Evolutionary conservation across 2,797 vertebrate species (phyloP), one percentile per base, ranked within the genome.

Genomic region (Ctenosaura bakeri): DNA sequence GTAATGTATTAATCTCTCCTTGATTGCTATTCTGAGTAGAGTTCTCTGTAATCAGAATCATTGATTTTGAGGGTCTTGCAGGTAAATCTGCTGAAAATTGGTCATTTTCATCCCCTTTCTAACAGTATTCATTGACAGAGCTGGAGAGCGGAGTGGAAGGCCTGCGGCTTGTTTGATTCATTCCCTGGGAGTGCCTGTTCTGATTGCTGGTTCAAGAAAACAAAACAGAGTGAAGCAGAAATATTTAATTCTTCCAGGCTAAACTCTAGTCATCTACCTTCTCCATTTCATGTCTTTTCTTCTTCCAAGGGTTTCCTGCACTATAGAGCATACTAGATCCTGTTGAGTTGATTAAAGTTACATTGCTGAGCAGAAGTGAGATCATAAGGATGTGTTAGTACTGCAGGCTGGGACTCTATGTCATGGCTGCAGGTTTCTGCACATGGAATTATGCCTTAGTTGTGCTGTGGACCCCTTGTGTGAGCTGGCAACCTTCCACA

Each of bases 21-120:
- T 89, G 91, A 87, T 92, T 89, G 73, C 80, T 87, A 92, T 89
- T 89, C 80, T 69, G 62, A 3, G 54, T 9, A 4, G 91, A 22
- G 80, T 83, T 83, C 78, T 56, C 35, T 79, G 71, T 73, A 84
- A 89, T 89, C 88, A 77, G 85, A 89, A 84, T 16, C 29, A 89
- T 89, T 87, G 91, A 89, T 92, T 92, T 85, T 71, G 69, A 38
- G 74, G 88, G 88, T 32, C 22, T 50, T 79, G 84, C 62, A 10
- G 73, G 85, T 62, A 76, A 10, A 83, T 87, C 79, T 6, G 59
- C 80, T 83, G 85, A 89, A 89, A 89, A 87, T 20, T 84, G 81
- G 90, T 59, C 74, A 35, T 88, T 84, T 78, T 84, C 69, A 18
- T 73, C 71, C 59, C 66, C 73, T 91, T 79, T 83, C 54, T 66